Evolutionary conservation across 2,113 vertebrate species (phyloP), one percentile per base, ranked within the genome.

Genomic region (Pedionomus torquatus): DNA sequence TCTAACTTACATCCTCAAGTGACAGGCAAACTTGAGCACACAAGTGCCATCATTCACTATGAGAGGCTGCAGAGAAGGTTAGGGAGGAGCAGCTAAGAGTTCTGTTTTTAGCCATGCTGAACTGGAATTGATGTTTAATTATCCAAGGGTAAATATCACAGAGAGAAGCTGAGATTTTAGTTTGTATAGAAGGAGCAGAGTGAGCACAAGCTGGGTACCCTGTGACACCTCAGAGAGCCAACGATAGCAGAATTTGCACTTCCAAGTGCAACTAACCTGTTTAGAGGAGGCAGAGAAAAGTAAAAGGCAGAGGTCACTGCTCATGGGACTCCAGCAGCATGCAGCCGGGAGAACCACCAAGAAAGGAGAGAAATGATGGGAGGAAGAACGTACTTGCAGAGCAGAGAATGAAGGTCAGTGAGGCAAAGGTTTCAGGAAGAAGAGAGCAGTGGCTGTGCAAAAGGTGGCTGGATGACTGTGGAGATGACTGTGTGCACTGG

Each of bases 61-160:
- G 20, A 74, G 21, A 65, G 17, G 7, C 16, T 82, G 24, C 28
- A 86, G 33, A 71, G 57, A 26, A 68, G 43, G 39, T 46, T 87
- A 77, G 30, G 43, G 70, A 78, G 25, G 33, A 49, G 31, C 5
- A 7, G 20, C 28, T 41, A 24, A 82, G 39, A 28, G 23, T 64
- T 71, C 61, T 76, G 30, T 24, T 46, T 85, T 95, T 92, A 92
- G 31, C 48, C 61, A 41, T 66, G 69, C n/a, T 57, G 78, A 78
- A 74, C 43, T 92, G 60, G 78, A 92, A 85, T 48, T 75, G 51
- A 44, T 90, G 61, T 84, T 90, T 95, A 92, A 92, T 90, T 93
- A 93, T 85, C 46, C 43, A 78, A 44, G 28, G 35, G 65, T 84
- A 95, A 93, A 92, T 90, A 79, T 28, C 85, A 95, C 65, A 49